phyloP scores from a whole-genome alignment of 1,140 invertebrate species.

The Tribolium madens region DNA sequence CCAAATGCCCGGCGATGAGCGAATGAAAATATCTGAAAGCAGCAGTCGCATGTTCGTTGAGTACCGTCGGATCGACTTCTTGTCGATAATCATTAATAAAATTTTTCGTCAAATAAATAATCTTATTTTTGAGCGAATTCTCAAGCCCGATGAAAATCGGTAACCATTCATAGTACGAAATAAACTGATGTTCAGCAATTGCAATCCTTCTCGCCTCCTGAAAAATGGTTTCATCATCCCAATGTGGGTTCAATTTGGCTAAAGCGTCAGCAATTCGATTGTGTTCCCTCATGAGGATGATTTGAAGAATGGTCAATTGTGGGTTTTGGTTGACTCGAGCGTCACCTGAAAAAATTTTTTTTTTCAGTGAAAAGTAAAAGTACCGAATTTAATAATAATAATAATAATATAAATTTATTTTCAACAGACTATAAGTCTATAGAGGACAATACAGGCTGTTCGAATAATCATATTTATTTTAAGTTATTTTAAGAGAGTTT shows the following conservation, averaged over 20 bases:
- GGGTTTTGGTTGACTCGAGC: conserved; percentile 88
- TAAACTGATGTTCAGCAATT: conserved; percentile 85
- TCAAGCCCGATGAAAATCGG: conserved; percentile 81
- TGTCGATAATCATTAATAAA: conserved; percentile 90
- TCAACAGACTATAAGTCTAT: too few relatives aligned
- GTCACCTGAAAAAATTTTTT: conserved; percentile 79
- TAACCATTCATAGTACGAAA: conserved; percentile 88
- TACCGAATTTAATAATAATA: too few relatives aligned
- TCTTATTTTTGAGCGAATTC: conserved; percentile 77
- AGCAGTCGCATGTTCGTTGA: conserved; percentile 89
- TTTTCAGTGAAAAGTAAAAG: too few relatives aligned
- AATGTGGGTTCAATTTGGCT: conserved; percentile 83
- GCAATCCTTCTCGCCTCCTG: conserved; percentile 88
- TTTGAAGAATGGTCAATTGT: conserved; percentile 84
- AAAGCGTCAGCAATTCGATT: conserved; percentile 86
- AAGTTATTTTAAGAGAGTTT: too few relatives aligned
- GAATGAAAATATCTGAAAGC: conserved; percentile 92
- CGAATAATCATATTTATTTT: too few relatives aligned
- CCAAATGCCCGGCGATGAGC: conserved; percentile 80
- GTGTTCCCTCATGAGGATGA: conserved; percentile 88
- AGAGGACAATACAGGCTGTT: too few relatives aligned
- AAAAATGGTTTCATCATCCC: conserved; percentile 87
- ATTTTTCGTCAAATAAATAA: conserved; percentile 74
- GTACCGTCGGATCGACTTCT: conserved; percentile 79
- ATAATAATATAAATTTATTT: too few relatives aligned